Conservation (phyloP, 2,797 vertebrate species). For the Loris lydekkerianus region DNA sequence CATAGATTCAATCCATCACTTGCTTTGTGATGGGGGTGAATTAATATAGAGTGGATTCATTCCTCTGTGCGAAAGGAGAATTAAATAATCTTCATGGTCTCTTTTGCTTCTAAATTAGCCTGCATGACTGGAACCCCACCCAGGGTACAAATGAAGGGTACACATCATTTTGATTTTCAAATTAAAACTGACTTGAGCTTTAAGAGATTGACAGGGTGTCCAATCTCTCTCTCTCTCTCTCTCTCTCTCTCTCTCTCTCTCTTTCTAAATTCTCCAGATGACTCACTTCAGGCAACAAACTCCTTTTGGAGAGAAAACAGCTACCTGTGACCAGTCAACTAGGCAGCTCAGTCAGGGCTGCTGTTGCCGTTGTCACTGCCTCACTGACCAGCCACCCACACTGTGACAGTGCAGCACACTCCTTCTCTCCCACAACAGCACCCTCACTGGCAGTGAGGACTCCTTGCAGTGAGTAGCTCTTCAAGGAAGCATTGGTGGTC, state of each 20-base stretch:
- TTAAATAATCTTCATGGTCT: not conserved
- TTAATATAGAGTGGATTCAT: not conserved
- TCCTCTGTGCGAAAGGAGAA: constrained; percentile 22
- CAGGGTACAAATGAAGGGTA: not conserved
- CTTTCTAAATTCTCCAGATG: not conserved
- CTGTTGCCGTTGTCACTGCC: too few species aligned
- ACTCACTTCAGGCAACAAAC: not conserved
- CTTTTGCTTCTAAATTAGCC: not conserved
- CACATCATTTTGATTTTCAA: not conserved
- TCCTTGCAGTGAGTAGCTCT: not conserved
- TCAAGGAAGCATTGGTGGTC: too few species aligned
- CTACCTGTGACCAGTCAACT: accelerated
- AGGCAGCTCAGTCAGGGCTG: not conserved
- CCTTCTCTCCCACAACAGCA: not conserved
- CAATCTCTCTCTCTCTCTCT: not conserved
- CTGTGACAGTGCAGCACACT: accelerated
- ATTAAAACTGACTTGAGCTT: not conserved
- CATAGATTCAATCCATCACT: not conserved
- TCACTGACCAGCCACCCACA: too few species aligned
- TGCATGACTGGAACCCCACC: not conserved
- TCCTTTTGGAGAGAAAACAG: not conserved
- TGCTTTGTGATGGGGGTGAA: not conserved
- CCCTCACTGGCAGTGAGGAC: not conserved
- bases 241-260: not conserved
- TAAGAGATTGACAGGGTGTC: not conserved